These are phyloP conservation scores for Tenualosa ilisha DNA, from an alignment of 2,797 vertebrate species.

Conservation along the genomic window DNA sequence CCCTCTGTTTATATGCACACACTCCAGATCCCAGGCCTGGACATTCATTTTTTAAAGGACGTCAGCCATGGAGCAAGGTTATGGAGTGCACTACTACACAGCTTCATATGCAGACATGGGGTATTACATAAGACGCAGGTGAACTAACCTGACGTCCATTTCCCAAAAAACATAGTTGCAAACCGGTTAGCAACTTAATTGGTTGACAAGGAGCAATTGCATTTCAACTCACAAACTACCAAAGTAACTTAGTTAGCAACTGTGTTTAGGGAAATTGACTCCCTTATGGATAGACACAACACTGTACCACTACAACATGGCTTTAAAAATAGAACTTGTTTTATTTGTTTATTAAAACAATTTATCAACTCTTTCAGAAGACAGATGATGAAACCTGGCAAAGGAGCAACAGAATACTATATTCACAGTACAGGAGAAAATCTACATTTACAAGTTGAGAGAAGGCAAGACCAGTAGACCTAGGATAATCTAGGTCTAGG, in stretches of 20 bases:
- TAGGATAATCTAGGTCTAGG: too few relatives aligned
- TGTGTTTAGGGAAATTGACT: too few relatives aligned
- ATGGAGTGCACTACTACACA: background rate
- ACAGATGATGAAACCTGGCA: background rate
- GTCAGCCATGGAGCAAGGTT: background rate
- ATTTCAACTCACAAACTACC: too few relatives aligned
- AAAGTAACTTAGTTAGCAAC: too few relatives aligned
- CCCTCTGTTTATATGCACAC: background rate
- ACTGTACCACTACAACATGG: background rate
- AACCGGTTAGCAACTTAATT: too few relatives aligned
- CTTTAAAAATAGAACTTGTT: background rate
- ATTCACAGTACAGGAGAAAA: conserved; percentile 5
- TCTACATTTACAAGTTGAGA: background rate
- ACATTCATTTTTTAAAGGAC: background rate
- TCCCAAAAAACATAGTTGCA: too few relatives aligned
- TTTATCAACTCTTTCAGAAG: background rate
- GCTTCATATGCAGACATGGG: background rate
- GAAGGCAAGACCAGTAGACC: background rate
- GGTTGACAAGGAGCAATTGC: too few relatives aligned
- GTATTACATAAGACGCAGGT: background rate
- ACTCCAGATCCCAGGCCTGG: background rate
- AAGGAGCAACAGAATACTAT: background rate
- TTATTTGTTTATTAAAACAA: background rate
- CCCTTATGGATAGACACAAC: background rate
- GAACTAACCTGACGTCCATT: too few relatives aligned